Base-by-base conservation (phyloP, 2,113 vertebrate genomes). In the Numenius arquata region DNA sequence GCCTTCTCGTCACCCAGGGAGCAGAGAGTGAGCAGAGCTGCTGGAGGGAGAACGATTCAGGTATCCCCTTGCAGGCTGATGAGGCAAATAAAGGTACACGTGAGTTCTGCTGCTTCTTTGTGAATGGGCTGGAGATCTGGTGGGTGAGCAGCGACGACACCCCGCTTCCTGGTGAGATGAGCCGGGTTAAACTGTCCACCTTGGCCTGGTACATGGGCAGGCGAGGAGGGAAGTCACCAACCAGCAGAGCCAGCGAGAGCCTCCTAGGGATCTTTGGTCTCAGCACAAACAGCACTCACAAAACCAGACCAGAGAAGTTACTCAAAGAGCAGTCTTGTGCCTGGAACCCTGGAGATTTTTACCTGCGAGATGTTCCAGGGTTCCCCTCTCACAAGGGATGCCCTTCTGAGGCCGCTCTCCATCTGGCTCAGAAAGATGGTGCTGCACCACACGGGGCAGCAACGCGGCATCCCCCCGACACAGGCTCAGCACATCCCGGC, bases 171-270 rank as follows among this genome's bases (percentile, higher is more conserved):
- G 38, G 9, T 29, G 59, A 58, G n/a, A 58, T 10, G 34, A 71
- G 70, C 27, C 4, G 3, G 45, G 45, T 59, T 52, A 21, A 71
- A 78, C 12, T 12, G 34, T 38, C 38, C 68, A 1, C 83, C 71
- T 85, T 1, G 11, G 30, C 27, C 26, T 50, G 38, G 23, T 13
- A 25, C 41, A 15, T 0, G 0, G 63, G 21, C 62, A 58, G 70
- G 45, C 9, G 18, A 55, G 78, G 34, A 58, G 52, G 72, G 63
- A 94, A 74, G 36, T 32, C 84, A 59, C 32, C 26, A 48, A 29
- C n/a, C 56, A 66, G 48, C 72, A 71, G 34, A 40, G 53, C 67
- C 83, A 78, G 25, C 5, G 1, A 74, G 65, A 71, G 14, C 48
- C 41, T 77, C 50, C 53, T 27, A 29, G 12, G 43, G 23, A 79